Evolutionary conservation across 2,888 invertebrate genomes (phyloP), one percentile per base, ranked within the genome.

Genomic region (Griposia aprilina): DNA sequence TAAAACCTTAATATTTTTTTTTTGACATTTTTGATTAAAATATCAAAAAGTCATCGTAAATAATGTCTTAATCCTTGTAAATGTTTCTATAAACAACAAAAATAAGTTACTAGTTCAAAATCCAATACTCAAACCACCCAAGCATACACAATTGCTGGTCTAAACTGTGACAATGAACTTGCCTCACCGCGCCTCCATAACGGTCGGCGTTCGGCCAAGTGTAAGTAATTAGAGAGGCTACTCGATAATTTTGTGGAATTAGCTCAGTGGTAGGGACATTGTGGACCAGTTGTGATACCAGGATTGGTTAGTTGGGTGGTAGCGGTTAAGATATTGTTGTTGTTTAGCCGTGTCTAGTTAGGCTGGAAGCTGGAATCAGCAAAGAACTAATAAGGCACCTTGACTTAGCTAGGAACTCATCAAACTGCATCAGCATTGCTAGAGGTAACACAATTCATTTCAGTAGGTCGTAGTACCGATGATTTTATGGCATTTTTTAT

Each of bases 151-250:
- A 91, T 90, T 82, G 88, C 83, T 86, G 87, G 55, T 82, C 76
- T 83, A 88, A 91, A 91, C 90, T 93, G 89, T 92, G 90, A 91
- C 93, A 92, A 91, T 90, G 91, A 88, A 91, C 91, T 80, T 75
- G 80, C 59, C 80, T 83, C 88, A 90, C 90, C 91, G 85, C 88
- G 85, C 88, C 82, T 81, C 75, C 67, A 76, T 92, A 93, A 92
- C 92, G 91, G 92, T 82, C 78, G 48, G 90, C 84, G 79, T 85
- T 87, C 89, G 89, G 83, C 87, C 88, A 81, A 88, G 87, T 83
- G 84, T 83, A 72, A 82, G 87, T 90, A 93, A 93, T 94, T 93
- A 93, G 90, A 83, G 77, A 48, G 84, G 85, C 63, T 70, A 80
- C 80, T 82, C 80, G 85, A 88, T 90, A 88, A 88, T 86, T 84